A percentile compares a stretch with the other conserved stretches of the same genome.
Conservation (phyloP, 2,113 vertebrate species). For the Crotophaga sulcirostris region DNA sequence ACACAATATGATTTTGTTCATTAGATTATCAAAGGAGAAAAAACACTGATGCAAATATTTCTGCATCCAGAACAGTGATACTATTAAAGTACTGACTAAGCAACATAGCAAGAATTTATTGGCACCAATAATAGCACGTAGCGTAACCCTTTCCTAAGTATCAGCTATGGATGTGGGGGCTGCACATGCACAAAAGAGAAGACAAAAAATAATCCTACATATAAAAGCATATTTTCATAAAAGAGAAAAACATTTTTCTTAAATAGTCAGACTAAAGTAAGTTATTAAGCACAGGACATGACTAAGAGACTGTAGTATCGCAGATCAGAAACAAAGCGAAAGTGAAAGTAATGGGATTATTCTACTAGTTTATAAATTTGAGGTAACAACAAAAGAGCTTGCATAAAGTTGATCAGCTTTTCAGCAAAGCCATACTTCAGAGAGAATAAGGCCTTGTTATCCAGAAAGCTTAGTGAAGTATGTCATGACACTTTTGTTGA, state of each 20-base stretch:
- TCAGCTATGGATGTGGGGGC: neutral
- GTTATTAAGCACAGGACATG: neutral
- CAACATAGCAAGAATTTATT: neutral
- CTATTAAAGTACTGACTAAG: neutral
- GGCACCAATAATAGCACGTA: neutral
- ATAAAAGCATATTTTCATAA: neutral
- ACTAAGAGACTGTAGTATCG: neutral
- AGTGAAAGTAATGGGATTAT: rapidly evolving
- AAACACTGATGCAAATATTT: neutral
- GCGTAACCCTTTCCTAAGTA: neutral
- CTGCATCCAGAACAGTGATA: neutral
- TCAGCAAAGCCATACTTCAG: neutral
- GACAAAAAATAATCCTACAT: neutral
- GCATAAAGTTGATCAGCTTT: neutral
- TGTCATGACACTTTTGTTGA: neutral
- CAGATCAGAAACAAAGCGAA: neutral
- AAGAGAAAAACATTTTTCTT: neutral
- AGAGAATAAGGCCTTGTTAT: neutral
- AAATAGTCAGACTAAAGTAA: neutral
- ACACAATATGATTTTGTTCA: neutral
- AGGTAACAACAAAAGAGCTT: neutral
- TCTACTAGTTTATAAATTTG: neutral
- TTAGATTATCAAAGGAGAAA: neutral
- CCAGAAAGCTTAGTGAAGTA: neutral
- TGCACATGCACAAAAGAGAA: neutral